phyloP scores from a whole-genome alignment of 2,797 vertebrate genomes.

The Manis javanica region DNA sequence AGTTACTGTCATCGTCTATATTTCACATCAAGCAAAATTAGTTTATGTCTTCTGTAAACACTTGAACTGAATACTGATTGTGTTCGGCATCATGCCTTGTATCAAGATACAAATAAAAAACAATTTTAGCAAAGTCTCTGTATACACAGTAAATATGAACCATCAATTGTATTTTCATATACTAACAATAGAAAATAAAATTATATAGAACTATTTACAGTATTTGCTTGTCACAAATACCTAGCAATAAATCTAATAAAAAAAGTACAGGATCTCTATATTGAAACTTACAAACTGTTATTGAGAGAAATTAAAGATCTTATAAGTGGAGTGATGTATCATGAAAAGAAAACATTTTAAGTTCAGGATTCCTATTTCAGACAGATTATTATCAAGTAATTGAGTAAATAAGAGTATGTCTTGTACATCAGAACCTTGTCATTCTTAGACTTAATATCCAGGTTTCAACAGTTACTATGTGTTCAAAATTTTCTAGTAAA shows the following conservation, averaged over 20 bases:
- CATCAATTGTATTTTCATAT: too few species aligned
- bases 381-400: not conserved
- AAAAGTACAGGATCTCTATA: too few species aligned
- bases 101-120: conserved; percentile 7
- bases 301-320: too few species aligned
- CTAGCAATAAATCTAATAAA: too few species aligned
- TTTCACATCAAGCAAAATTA: not conserved
- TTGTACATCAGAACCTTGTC: not conserved
- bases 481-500: conserved; percentile 13
- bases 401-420: not conserved
- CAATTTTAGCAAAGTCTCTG: too few species aligned
- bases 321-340: too few species aligned
- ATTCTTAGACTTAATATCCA: not conserved
- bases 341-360: not conserved
- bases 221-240: too few species aligned
- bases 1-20: not conserved
- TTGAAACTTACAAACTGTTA: too few species aligned
- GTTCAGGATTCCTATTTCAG: conserved; percentile 12
- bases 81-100: not conserved
- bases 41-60: not conserved
- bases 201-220: too few species aligned
- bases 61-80: not conserved
- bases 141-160: too few species aligned
- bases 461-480: not conserved
- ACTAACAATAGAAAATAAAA: too few species aligned